A percentile compares a stretch with the other conserved stretches of the same genome.
Conservation (phyloP, 2,797 vertebrate species). For the Ctenopoma kingsleyae region DNA sequence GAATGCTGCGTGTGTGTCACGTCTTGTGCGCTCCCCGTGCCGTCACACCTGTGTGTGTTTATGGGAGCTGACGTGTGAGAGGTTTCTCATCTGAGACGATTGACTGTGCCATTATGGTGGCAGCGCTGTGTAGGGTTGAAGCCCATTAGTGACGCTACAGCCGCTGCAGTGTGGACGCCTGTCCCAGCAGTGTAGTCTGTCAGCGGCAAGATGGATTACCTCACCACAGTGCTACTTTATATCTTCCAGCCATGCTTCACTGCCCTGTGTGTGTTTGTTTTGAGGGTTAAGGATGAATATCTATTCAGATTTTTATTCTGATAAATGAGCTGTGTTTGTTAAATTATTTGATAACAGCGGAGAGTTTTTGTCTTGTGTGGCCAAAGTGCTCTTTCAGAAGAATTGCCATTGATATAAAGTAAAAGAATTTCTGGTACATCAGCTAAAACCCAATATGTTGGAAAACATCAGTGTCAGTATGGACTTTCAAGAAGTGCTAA, state of each 20-base stretch:
- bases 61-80: conserved; percentile 56
- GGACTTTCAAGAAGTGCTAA: neutral
- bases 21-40: neutral
- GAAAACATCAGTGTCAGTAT: neutral
- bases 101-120: conserved; percentile 62
- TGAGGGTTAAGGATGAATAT: conserved; percentile 26
- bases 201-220: conserved; percentile 79
- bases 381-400: neutral
- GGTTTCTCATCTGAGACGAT: conserved; percentile 65
- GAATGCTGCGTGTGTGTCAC: conserved; percentile 21
- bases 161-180: conserved; percentile 33
- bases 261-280: conserved; percentile 37
- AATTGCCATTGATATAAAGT: neutral
- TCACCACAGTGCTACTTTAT: conserved; percentile 53
- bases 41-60: conserved; percentile 50
- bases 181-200: conserved; percentile 65
- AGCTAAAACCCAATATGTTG: neutral
- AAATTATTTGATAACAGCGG: neutral
- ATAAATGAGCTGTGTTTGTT: neutral
- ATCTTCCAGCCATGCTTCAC: conserved; percentile 44
- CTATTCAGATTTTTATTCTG: conserved; percentile 10
- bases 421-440: neutral
- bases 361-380: neutral
- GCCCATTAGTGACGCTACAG: conserved; percentile 72
- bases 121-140: conserved; percentile 47